Evolutionary conservation across 2,797 vertebrate species (phyloP), one percentile per base, ranked within the genome.

Genomic region (Brotogeris chrysoptera): DNA sequence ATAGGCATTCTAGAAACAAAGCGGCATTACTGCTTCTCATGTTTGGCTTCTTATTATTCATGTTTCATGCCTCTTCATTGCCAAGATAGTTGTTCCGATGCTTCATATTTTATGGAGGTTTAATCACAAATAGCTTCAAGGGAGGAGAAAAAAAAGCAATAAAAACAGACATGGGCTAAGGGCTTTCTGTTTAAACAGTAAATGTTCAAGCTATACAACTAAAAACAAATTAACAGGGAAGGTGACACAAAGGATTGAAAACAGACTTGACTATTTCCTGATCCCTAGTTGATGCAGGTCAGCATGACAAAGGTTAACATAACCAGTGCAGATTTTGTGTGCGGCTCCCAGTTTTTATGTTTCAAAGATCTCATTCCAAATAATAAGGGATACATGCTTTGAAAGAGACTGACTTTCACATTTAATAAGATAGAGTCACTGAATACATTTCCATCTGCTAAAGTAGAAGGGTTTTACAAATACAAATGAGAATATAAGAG

Each of bases 21-120:
- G 92, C 63, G 68, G 59, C 61, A 89, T 97, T 97, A 95, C 96
- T 91, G 81, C 77, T 97, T 92, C 85, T 97, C 97, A 96, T 97
- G 96, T 94, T 69, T 76, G 83, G 74, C 60, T 93, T 84, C 94
- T 96, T 92, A 89, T 97, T 97, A 97, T 96, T 96, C 86, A 94
- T 80, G 34, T 78, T 93, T 96, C 84, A 69, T 90, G 78, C 74
- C 65, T 94, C 88, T 94, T 96, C 76, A 64, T 59, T 95, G 74
- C 71, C 89, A 89, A 82, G 80, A 94, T 55, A 95, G 87, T 72
- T 81, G 85, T 92, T 73, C 89, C 93, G 57, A 90, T 94, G 84
- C 89, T 92, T 90, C 86, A 74, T 91, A 85, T 89, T 96, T 96
- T 82, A 95, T 64, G 94, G 79, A 91, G 47, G 38, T 96, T 96